A percentile compares a stretch with the other conserved stretches of the same genome.
phyloP scores from a whole-genome alignment of 2,888 invertebrate genomes.

The Latheticus oryzae region DNA sequence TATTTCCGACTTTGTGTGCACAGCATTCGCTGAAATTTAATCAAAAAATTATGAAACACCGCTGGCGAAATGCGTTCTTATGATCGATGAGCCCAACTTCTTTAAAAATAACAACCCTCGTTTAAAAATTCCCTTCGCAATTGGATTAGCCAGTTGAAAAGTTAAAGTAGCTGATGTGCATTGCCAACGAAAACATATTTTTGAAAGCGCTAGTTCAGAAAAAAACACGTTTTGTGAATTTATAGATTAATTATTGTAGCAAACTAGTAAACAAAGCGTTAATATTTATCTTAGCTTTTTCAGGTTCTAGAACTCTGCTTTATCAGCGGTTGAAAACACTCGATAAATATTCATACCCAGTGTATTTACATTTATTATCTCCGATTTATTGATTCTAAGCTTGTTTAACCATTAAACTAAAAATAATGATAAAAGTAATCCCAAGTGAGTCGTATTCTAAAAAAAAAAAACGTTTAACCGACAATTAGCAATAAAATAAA shows the following conservation, averaged over 20 bases:
- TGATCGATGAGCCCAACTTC: conserved; percentile 56
- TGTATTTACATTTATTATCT: neutral
- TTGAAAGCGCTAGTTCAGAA: neutral
- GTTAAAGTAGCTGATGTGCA: conserved; percentile 36
- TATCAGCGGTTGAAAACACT: too few species aligned
- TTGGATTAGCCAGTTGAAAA: conserved; percentile 52
- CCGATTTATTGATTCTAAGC: too few species aligned
- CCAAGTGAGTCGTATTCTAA: conserved; percentile 8
- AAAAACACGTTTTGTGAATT: neutral
- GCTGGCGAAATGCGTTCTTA: conserved; percentile 54
- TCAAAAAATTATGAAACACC: conserved; percentile 65
- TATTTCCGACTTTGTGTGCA: conserved; percentile 60
- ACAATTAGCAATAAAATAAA: conserved; percentile 63
- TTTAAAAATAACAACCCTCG: conserved; percentile 56
- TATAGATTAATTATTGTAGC: too few species aligned
- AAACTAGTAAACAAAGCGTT: too few species aligned
- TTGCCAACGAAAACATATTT: conserved; percentile 17
- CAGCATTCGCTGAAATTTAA: conserved; percentile 65
- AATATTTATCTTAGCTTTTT: too few species aligned
- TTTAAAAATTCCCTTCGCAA: conserved; percentile 54
- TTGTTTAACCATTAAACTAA: too few species aligned
- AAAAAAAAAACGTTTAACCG: conserved; percentile 47
- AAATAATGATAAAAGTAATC: too few species aligned
- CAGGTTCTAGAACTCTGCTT: too few species aligned
- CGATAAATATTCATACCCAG: too few species aligned